phyloP scores from a whole-genome alignment of 2,888 invertebrate genomes.

The Drosophila peninsularis region DNA sequence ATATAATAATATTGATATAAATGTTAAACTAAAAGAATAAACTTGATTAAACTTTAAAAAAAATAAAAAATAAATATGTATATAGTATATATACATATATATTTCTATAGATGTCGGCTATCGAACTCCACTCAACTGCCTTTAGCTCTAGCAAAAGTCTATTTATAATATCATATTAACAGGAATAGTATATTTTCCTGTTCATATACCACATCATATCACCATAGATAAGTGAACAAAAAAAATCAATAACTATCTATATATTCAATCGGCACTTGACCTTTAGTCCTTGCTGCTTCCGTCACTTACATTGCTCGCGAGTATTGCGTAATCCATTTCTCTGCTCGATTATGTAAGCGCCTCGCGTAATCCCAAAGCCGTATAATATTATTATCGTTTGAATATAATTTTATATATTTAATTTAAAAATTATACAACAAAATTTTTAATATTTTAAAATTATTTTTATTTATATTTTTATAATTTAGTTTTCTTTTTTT shows the following conservation, averaged over 20 bases:
- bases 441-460: constrained; percentile 48
- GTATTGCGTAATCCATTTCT: constrained; percentile 70
- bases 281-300: constrained; percentile 19
- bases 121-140: not conserved
- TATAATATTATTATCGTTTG: constrained; percentile 1
- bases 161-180: not conserved
- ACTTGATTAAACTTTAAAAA: not conserved
- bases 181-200: not conserved
- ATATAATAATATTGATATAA: too few species aligned
- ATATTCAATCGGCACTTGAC: constrained; percentile 39
- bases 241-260: constrained; percentile 22
- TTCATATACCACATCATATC: not conserved
- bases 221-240: not conserved
- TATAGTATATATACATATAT: not conserved
- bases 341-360: constrained; percentile 59
- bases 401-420: constrained; percentile 10
- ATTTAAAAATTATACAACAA: constrained; percentile 47
- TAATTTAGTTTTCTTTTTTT: not conserved
- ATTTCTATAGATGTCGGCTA: too few species aligned
- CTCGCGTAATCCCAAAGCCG: constrained; percentile 30
- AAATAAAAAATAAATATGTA: not conserved
- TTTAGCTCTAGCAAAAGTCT: not conserved
- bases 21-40: too few species aligned
- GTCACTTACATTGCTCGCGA: constrained; percentile 58
- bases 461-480: constrained; percentile 6